Percentiles rank a stretch among this genome's conserved stretches.
These are phyloP conservation scores for Xylota sylvarum DNA, from an alignment of 2,888 invertebrate species.

Conservation along the genomic window DNA sequence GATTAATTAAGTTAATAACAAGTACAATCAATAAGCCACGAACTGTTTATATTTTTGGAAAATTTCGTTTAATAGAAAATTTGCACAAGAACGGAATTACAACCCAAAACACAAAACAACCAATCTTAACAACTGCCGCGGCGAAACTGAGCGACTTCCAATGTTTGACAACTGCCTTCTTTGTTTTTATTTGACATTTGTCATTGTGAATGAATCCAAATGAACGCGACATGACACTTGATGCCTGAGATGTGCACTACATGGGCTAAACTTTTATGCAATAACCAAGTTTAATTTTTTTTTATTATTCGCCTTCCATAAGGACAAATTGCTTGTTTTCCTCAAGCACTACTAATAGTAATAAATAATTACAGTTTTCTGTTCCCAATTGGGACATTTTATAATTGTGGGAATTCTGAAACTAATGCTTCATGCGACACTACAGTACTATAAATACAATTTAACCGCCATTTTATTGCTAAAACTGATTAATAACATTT, in stretches of 20 bases:
- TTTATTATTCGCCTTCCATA: too few relatives aligned
- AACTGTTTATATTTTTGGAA: not conserved
- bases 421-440: too few relatives aligned
- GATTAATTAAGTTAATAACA: not conserved
- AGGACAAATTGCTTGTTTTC: too few relatives aligned
- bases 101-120: not conserved
- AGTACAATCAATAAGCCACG: not conserved
- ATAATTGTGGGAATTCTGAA: too few relatives aligned
- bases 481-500: too few relatives aligned
- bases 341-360: too few relatives aligned
- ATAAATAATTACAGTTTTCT: too few relatives aligned
- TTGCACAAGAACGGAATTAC: not conserved
- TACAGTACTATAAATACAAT: too few relatives aligned
- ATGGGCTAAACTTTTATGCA: not conserved
- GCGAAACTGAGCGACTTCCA: conserved; percentile 35
- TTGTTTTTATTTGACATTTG: conserved; percentile 10
- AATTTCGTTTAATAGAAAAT: not conserved
- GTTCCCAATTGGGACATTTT: too few relatives aligned
- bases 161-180: conserved; percentile 9
- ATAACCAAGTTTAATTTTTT: too few relatives aligned
- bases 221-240: not conserved
- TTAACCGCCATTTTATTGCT: too few relatives aligned
- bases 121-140: conserved; percentile 13
- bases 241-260: not conserved
- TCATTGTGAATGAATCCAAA: conserved; percentile 18